phyloP scores from a whole-genome alignment of 2,113 vertebrate genomes.

The Syngnathus typhle region DNA sequence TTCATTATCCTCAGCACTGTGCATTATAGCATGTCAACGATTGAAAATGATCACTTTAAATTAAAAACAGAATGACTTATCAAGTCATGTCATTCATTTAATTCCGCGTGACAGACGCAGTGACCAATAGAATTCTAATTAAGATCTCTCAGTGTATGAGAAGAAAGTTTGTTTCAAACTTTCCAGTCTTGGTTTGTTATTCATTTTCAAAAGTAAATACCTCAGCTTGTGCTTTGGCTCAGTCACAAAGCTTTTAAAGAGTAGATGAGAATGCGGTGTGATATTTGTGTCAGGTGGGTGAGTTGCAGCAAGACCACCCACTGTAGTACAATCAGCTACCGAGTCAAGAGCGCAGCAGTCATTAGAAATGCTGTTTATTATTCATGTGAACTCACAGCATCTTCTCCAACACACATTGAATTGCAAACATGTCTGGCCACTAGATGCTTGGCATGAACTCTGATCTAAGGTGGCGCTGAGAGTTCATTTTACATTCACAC shows the following conservation, averaged over 20 bases:
- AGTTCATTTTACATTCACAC: conserved; percentile 57
- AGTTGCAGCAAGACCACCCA: conserved; percentile 29
- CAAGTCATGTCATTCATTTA: no score
- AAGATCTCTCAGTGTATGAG: not conserved
- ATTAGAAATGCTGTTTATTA: conserved; percentile 58
- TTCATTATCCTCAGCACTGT: no score
- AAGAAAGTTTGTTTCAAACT: conserved; percentile 2
- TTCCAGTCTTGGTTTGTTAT: not conserved
- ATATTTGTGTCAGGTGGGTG: conserved; percentile 29
- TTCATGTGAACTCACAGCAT: conserved; percentile 46
- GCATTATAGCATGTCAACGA: no score
- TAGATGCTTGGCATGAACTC: conserved; percentile 29
- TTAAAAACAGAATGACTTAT: no score
- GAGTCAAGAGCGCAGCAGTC: conserved; percentile 38
- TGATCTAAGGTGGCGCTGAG: conserved; percentile 53
- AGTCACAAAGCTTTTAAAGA: conserved; percentile 28
- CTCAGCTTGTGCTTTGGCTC: conserved; percentile 1
- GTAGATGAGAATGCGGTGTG: conserved; percentile 21
- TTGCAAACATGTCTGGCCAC: conserved; percentile 16
- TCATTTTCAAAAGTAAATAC: not conserved
- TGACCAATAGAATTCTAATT: not conserved
- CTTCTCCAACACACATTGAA: conserved; percentile 33
- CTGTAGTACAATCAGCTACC: conserved; percentile 36
- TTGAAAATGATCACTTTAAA: no score
- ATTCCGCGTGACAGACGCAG: no score